These are phyloP conservation scores for Cossypha niveicapilla DNA, from an alignment of 2,797 vertebrate species.

Conservation along the genomic window DNA sequence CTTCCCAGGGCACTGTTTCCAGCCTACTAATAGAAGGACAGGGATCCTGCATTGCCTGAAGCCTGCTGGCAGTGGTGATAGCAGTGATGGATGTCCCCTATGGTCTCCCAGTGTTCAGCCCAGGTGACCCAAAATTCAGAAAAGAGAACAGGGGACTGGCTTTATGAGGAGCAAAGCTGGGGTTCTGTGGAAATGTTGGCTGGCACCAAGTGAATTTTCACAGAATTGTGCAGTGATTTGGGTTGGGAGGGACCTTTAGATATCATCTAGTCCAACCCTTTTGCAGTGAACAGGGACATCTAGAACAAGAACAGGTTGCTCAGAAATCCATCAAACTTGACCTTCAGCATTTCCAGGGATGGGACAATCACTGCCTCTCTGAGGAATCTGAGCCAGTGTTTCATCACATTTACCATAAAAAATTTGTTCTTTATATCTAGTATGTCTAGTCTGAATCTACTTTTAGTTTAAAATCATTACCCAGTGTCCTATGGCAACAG, in stretches of 20 bases:
- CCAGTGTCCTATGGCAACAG: neutral
- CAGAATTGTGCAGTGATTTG: neutral
- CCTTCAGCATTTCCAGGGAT: neutral
- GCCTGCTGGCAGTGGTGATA: neutral
- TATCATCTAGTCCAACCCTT: neutral
- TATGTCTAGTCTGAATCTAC: neutral
- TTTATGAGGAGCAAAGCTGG: neutral
- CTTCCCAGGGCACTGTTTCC: neutral
- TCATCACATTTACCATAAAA: neutral
- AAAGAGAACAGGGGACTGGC: neutral
- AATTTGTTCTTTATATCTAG: neutral
- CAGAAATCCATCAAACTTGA: neutral
- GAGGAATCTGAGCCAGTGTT: neutral
- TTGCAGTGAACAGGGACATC: neutral
- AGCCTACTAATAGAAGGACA: neutral
- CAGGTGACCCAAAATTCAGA: neutral
- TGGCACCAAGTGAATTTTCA: neutral
- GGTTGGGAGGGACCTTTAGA: neutral
- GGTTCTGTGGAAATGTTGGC: neutral
- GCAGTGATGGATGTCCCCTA: neutral
- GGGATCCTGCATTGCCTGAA: neutral
- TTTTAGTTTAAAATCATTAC: neutral
- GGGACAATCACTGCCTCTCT: accelerated
- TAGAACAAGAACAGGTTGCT: neutral
- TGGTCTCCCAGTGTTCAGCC: neutral